Percentiles rank a stretch among this genome's conserved stretches.
phyloP scores from a whole-genome alignment of 2,888 invertebrate genomes.

The Cheilosia vernalis region DNA sequence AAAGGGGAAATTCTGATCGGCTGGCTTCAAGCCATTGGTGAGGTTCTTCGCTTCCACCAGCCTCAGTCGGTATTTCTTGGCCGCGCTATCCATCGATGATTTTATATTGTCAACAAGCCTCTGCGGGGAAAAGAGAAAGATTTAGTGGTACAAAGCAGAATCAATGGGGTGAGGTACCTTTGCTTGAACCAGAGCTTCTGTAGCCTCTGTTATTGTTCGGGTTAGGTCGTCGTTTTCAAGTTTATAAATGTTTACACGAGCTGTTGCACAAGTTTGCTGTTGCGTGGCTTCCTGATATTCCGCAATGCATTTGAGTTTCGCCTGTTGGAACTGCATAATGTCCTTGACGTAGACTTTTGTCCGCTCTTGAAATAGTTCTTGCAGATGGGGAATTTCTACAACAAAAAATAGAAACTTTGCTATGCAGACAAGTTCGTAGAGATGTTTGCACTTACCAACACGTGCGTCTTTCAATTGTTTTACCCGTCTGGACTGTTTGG shows the following conservation, averaged over 20 bases:
- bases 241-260: slow-evolving; percentile 77
- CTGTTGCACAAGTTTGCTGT: slow-evolving; percentile 77
- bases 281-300: slow-evolving; percentile 78
- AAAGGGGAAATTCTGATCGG: slow-evolving; percentile 85
- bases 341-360: slow-evolving; percentile 77
- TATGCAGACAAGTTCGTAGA: background rate
- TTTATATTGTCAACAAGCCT: slow-evolving; percentile 83
- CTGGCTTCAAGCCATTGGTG: slow-evolving; percentile 86
- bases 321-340: slow-evolving; percentile 78
- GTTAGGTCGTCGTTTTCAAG: slow-evolving; percentile 77
- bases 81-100: slow-evolving; percentile 79
- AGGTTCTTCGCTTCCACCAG: slow-evolving; percentile 84
- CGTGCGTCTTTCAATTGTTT: slow-evolving; percentile 62
- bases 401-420: background rate
- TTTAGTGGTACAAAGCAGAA: background rate
- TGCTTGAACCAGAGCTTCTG: slow-evolving; percentile 79
- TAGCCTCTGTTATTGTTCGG: slow-evolving; percentile 74
- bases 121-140: slow-evolving; percentile 76
- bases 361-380: slow-evolving; percentile 75
- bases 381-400: slow-evolving; percentile 79
- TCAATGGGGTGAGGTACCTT: slow-evolving; percentile 69
- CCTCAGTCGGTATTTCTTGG: slow-evolving; percentile 84
- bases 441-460: slow-evolving; percentile 19
- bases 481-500: slow-evolving; percentile 60
- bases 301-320: slow-evolving; percentile 78